Percentiles rank a stretch among this genome's conserved stretches.
Conservation (phyloP, 2,113 vertebrate genomes). For the Elachura formosa region DNA sequence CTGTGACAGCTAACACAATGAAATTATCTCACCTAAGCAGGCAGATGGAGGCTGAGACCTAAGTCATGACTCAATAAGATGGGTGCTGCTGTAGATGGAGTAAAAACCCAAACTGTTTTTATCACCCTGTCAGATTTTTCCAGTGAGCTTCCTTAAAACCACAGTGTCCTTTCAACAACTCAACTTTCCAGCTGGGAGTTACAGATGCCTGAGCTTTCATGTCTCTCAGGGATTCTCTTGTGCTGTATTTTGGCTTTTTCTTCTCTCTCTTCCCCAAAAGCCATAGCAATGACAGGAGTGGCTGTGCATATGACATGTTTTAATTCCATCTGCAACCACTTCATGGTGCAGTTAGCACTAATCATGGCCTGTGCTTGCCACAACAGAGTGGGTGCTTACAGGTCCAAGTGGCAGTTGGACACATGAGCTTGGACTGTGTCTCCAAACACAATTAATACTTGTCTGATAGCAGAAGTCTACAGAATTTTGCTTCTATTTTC, state of each 20-base stretch:
- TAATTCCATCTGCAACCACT: conserved; percentile 22
- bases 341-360: background rate
- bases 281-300: background rate
- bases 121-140: conserved; percentile 75
- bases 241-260: conserved; percentile 14
- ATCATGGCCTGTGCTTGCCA: background rate
- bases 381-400: background rate
- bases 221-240: conserved; percentile 13
- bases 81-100: conserved; percentile 67
- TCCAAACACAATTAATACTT: background rate
- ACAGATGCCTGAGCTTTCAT: conserved; percentile 20
- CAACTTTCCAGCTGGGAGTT: conserved; percentile 60
- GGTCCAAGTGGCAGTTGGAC: background rate
- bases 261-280: background rate
- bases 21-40: conserved; percentile 75
- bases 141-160: conserved; percentile 70
- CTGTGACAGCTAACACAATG: conserved; percentile 64
- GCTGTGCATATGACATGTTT: background rate
- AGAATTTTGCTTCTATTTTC: background rate
- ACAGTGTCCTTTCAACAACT: conserved; percentile 72
- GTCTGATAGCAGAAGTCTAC: background rate
- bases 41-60: conserved; percentile 57
- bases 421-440: background rate
- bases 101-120: conserved; percentile 70
- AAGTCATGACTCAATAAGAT: conserved; percentile 65